These are phyloP conservation scores for Dichetophora obliterata DNA, from an alignment of 2,888 invertebrate genomes.

Conservation along the genomic window DNA sequence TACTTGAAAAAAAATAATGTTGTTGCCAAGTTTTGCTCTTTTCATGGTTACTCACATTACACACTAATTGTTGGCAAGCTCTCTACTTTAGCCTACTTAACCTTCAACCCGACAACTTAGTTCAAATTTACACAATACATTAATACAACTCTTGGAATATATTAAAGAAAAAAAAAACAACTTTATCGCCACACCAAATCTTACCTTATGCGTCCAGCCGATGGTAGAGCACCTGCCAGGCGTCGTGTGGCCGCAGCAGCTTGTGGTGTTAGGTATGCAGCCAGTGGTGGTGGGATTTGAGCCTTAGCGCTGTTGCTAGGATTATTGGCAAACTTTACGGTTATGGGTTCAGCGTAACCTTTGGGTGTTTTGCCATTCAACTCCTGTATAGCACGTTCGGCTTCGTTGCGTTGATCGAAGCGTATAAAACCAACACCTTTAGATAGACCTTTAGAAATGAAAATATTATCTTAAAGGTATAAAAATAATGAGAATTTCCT, in stretches of 20 bases:
- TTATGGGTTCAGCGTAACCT: conserved; percentile 89
- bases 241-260: conserved; percentile 79
- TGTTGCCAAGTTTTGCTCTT: too few species aligned
- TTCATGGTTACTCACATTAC: too few species aligned
- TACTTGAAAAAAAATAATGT: too few species aligned
- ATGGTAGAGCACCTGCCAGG: conserved; percentile 83
- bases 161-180: too few species aligned
- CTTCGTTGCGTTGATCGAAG: conserved; percentile 92
- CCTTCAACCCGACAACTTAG: too few species aligned
- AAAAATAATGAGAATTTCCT: too few species aligned
- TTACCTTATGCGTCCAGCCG: conserved; percentile 83
- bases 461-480: background rate
- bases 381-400: conserved; percentile 91
- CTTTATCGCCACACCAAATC: conserved; percentile 49
- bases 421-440: conserved; percentile 96
- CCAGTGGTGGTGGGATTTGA: conserved; percentile 79
- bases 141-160: too few species aligned
- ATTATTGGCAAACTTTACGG: conserved; percentile 95
- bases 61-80: too few species aligned
- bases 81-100: too few species aligned
- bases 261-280: conserved; percentile 86
- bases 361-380: conserved; percentile 91
- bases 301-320: conserved; percentile 90
- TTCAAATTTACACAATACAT: too few species aligned
- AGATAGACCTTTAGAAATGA: conserved; percentile 79